Conservation (phyloP, 2,113 vertebrate genomes). For the Ophiodon elongatus region DNA sequence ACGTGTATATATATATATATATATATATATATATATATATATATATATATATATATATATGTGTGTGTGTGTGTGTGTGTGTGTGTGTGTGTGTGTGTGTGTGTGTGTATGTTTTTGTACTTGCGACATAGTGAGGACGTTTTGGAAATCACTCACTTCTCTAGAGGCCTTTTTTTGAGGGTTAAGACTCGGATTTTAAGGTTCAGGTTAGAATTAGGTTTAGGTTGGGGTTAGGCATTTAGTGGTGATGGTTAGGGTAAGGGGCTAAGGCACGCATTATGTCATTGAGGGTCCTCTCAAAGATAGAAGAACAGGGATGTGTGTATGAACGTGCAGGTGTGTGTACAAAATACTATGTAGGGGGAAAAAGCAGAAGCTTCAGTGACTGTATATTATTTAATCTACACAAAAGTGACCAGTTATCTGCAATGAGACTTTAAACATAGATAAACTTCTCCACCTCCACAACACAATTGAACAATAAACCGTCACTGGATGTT, state of each 20-base stretch:
- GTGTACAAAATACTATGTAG: not conserved
- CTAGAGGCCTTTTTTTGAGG: not conserved
- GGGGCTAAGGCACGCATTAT: not conserved
- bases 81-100: not conserved
- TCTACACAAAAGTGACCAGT: not conserved
- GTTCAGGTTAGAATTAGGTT: not conserved
- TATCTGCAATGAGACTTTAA: not conserved
- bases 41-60: no score
- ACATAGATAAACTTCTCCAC: not conserved
- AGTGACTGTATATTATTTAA: not conserved
- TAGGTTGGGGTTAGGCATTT: not conserved
- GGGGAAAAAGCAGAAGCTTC: not conserved
- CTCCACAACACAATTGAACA: not conserved
- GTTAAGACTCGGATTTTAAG: not conserved
- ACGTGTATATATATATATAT: no score
- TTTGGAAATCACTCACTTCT: not conserved
- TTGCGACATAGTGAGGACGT: not conserved
- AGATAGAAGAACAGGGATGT: not conserved
- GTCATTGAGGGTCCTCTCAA: not conserved
- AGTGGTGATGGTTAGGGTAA: not conserved
- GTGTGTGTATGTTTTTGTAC: not conserved
- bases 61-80: no score
- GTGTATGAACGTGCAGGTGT: not conserved
- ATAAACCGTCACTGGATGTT: not conserved
- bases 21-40: no score